Evolutionary conservation across 2,113 vertebrate species (phyloP).

Genomic region (Elephantulus edwardii): DNA sequence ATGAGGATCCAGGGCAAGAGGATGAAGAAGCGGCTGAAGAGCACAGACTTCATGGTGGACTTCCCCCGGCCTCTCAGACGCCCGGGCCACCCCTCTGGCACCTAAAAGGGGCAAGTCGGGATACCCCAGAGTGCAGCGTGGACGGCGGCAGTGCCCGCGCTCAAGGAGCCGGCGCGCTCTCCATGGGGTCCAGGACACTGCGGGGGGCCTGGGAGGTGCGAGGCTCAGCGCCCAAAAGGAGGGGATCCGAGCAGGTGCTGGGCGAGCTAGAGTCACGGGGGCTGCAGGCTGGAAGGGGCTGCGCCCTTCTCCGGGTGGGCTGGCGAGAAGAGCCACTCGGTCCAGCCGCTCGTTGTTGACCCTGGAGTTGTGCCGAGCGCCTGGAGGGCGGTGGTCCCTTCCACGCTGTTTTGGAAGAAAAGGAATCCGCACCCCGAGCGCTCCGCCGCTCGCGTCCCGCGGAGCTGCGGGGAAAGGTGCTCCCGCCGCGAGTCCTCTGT

Average conservation of each 20-base stretch:
- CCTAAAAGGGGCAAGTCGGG: not conserved
- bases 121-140: conserved; percentile 45
- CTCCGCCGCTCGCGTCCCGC: conserved; percentile 9
- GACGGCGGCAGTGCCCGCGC: conserved; percentile 6
- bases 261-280: not conserved
- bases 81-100: not conserved
- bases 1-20: conserved; percentile 95
- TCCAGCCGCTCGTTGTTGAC: not conserved
- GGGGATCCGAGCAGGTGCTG: not conserved
- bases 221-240: not conserved
- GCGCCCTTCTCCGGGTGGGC: not conserved
- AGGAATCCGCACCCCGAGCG: not conserved
- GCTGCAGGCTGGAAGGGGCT: not conserved
- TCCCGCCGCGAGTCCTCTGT: not conserved
- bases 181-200: not conserved
- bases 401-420: not conserved
- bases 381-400: not conserved
- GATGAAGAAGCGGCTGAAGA: conserved; percentile 93
- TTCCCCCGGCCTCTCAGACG: not conserved
- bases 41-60: conserved; percentile 90
- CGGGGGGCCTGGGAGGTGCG: not conserved
- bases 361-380: conserved; percentile 48
- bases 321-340: conserved; percentile 21
- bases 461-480: not conserved
- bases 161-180: conserved; percentile 47